Evolutionary conservation across 1,140 invertebrate species (phyloP).

Genomic region (Bacillus rossius): DNA sequence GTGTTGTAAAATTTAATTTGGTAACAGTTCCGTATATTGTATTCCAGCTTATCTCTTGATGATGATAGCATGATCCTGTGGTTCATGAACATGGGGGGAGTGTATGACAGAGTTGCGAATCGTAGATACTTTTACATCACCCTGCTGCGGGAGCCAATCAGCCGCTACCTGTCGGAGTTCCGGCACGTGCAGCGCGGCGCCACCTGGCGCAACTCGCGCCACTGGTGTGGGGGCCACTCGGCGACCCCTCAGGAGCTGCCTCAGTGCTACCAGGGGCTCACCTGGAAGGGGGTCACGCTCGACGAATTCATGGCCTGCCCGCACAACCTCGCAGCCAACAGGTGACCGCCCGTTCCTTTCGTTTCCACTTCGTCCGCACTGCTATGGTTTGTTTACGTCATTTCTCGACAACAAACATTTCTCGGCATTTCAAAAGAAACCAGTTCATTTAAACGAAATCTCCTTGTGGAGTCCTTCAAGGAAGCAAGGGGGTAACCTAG

Average conservation of each 20-base stretch:
- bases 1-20: no score
- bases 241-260: slow-evolving; percentile 72
- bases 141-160: slow-evolving; percentile 85
- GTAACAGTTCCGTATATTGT: no score
- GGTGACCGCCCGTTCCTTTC: slow-evolving; percentile 19
- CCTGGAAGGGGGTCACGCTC: slow-evolving; percentile 61
- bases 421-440: no score
- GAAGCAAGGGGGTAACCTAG: no score
- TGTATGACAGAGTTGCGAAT: not conserved
- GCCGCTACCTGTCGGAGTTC: slow-evolving; percentile 89
- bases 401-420: no score
- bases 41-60: no score
- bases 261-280: slow-evolving; percentile 65
- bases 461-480: no score
- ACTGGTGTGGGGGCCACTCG: slow-evolving; percentile 79
- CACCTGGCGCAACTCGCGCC: slow-evolving; percentile 85
- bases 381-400: no score
- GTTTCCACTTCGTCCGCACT: no score
- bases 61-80: no score
- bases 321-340: slow-evolving; percentile 89
- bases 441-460: no score
- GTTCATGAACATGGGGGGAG: no score
- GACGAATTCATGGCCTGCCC: slow-evolving; percentile 86
- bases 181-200: slow-evolving; percentile 94
- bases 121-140: slow-evolving; percentile 93